Evolutionary conservation across 2,797 vertebrate genomes (phyloP).

Genomic region (Pogoniulus pusillus): DNA sequence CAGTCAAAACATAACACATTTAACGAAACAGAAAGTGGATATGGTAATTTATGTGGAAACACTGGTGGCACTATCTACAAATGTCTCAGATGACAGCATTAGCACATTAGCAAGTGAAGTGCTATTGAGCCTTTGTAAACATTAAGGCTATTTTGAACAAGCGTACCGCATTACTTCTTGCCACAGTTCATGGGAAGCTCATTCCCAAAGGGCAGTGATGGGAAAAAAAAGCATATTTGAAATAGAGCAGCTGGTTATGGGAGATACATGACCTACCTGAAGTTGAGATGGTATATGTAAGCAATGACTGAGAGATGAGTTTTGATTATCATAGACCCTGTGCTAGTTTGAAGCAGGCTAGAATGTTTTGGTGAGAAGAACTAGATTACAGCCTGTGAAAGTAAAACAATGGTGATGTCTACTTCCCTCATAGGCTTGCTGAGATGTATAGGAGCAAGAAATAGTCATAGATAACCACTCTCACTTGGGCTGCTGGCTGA

Average conservation of each 20-base stretch:
- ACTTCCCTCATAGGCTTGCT: too few relatives aligned
- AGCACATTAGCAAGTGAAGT: not conserved
- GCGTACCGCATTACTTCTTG: not conserved
- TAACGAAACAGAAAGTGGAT: not conserved
- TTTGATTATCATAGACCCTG: not conserved
- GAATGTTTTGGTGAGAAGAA: too few relatives aligned
- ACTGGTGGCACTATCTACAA: not conserved
- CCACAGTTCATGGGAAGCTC: slow-evolving; percentile 16
- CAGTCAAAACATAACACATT: not conserved
- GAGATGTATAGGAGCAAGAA: too few relatives aligned
- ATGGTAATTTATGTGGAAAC: not conserved
- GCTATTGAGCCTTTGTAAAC: slow-evolving; percentile 40
- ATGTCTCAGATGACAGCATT: not conserved
- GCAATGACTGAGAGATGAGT: not conserved
- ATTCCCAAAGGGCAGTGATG: not conserved
- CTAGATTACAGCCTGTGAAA: too few relatives aligned
- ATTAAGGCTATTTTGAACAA: not conserved
- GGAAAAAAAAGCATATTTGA: slow-evolving; percentile 2
- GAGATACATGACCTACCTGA: not conserved
- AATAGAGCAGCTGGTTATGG: slow-evolving; percentile 16
- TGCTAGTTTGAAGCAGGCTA: too few relatives aligned
- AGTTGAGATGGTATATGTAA: not conserved
- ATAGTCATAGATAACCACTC: too few relatives aligned
- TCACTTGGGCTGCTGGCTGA: too few relatives aligned
- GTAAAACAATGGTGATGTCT: too few relatives aligned